A percentile compares a stretch with the other conserved stretches of the same genome.
Evolutionary conservation across 1,140 invertebrate genomes (phyloP).

Genomic region (Ips nitidus): DNA sequence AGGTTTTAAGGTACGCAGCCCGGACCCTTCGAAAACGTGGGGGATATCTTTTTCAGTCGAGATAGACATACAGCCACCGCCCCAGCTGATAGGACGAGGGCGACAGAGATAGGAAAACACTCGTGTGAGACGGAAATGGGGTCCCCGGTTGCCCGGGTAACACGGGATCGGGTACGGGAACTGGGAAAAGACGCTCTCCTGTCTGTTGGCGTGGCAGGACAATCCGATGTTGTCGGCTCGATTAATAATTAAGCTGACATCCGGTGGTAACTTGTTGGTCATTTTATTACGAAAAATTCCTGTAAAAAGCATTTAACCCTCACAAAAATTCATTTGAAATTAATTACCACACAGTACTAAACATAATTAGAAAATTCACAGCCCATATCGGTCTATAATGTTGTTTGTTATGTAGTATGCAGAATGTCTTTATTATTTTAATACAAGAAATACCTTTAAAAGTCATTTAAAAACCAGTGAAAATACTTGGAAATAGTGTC

Average conservation of each 20-base stretch:
- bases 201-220: conserved; percentile 21
- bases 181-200: conserved; percentile 11
- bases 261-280: neutral
- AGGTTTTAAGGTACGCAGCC: neutral
- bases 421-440: too few relatives aligned
- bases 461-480: too few relatives aligned
- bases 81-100: conserved; percentile 26
- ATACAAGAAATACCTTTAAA: too few relatives aligned
- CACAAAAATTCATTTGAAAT: too few relatives aligned
- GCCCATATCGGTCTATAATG: too few relatives aligned
- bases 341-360: too few relatives aligned
- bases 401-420: too few relatives aligned
- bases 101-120: conserved; percentile 8
- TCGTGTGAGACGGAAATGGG: conserved; percentile 20
- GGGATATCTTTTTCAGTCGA: conserved; percentile 11
- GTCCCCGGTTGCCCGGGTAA: conserved; percentile 26
- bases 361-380: too few relatives aligned
- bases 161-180: conserved; percentile 11
- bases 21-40: conserved; percentile 12
- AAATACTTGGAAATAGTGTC: too few relatives aligned
- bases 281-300: too few relatives aligned
- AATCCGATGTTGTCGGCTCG: conserved; percentile 11
- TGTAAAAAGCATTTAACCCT: too few relatives aligned
- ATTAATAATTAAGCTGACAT: conserved; percentile 7
- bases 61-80: conserved; percentile 26